Base-by-base conservation (phyloP, 2,888 invertebrate genomes). In the Pollenia amentaria region DNA sequence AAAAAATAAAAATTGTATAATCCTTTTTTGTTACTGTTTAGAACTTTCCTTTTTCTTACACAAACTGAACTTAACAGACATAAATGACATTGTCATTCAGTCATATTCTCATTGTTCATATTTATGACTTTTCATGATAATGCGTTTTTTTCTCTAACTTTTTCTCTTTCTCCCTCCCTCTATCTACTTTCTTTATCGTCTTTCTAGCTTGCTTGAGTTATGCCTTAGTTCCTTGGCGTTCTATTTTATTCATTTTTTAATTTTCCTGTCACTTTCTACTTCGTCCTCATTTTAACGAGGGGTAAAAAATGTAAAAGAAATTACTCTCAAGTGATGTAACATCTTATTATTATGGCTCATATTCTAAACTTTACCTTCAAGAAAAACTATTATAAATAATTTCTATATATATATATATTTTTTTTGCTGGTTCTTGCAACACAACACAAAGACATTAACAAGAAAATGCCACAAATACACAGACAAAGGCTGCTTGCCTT, bases 91-190 rank as follows among this genome's bases (percentile, higher is more conserved):
- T 79, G 86, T 79, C 82, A 80, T 70, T 79, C 53, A 77, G 60
- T 72, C 57, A 73, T 81, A 76, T 70, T 87, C 29, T 29, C 67
- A 38, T 87, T 73, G 60, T 77, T 76, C 72, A 80, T 87, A 44
- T 81, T 81, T 87, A 80, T 80, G 77, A 80, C 51, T 83, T 72
- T 77, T 85, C 57, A 76, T 65, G 70, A 72, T 83, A 70, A 82
- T 83, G 70, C 70, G 78, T 73, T 86, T 60, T 80, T 64, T 12
- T 48, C 60, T 46, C 55, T 16, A n/a, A n/a, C 38, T 51, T 42
- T 46, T 14, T 10, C 40, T 21, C n/a, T 12, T 9, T 48, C 38
- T 8, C 12, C 46, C 11, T 29, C 51, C 38, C n/a, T 38, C 6
- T 38, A 29, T 6, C 29, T 6, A 6, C 29, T 29, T 29, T 29